These are phyloP conservation scores for Nixonia krombeini DNA, from an alignment of 1,140 invertebrate species.

Conservation along the genomic window DNA sequence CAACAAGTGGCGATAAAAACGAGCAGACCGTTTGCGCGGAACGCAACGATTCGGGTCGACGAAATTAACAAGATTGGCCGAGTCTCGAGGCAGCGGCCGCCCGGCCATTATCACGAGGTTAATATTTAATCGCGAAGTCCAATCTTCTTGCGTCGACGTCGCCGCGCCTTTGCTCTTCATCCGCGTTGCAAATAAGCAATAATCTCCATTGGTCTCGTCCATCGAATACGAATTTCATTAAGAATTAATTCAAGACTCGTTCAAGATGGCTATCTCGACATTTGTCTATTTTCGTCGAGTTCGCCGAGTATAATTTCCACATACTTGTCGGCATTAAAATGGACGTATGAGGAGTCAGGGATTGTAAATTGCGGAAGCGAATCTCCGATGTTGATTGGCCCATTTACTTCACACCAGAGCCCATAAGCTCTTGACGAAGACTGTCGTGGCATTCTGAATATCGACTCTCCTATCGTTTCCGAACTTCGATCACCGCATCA, in stretches of 20 bases:
- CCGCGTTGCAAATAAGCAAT: no score
- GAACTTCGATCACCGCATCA: neutral
- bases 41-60: neutral
- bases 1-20: slow-evolving; percentile 29
- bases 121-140: no score
- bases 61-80: no score
- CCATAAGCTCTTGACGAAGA: neutral
- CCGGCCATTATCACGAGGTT: no score
- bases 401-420: slow-evolving; percentile 1
- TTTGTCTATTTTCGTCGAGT: no score
- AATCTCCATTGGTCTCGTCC: no score
- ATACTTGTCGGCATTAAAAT: neutral
- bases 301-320: neutral
- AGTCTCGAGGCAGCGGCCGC: no score
- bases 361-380: slow-evolving; percentile 2
- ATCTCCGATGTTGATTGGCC: neutral
- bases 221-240: no score
- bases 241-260: no score
- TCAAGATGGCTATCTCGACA: no score
- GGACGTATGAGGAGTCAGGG: neutral
- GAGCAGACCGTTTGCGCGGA: slow-evolving; percentile 6
- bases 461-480: neutral
- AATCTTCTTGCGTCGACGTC: no score
- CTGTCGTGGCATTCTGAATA: neutral
- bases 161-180: no score